These are phyloP conservation scores for Mugil cephalus DNA, from an alignment of 2,113 vertebrate genomes.

Conservation along the genomic window DNA sequence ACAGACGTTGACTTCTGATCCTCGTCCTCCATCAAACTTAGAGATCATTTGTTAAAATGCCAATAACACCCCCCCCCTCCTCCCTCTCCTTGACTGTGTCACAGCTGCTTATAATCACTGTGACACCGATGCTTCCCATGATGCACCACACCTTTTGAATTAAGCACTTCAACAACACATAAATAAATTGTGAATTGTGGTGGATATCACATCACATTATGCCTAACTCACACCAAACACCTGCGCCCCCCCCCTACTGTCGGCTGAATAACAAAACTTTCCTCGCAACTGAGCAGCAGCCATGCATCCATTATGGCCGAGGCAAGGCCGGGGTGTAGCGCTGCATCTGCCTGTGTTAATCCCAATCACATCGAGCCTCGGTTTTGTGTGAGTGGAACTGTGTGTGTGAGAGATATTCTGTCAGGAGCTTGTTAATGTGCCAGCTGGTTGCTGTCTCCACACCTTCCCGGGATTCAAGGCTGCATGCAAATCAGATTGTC, in stretches of 20 bases:
- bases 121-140: not conserved
- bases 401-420: slow-evolving; percentile 60
- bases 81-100: slow-evolving; percentile 29
- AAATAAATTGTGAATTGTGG: slow-evolving; percentile 22
- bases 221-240: slow-evolving; percentile 52
- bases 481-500: slow-evolving; percentile 75
- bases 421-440: slow-evolving; percentile 78
- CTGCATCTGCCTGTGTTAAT: slow-evolving; percentile 74
- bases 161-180: slow-evolving; percentile 7
- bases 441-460: slow-evolving; percentile 79
- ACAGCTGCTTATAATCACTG: slow-evolving; percentile 36
- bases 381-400: slow-evolving; percentile 21
- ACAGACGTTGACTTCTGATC: too few relatives aligned
- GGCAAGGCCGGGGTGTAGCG: slow-evolving; percentile 28
- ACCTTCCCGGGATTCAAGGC: slow-evolving; percentile 62
- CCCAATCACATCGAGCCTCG: slow-evolving; percentile 52
- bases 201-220: slow-evolving; percentile 59
- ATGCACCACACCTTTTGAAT: slow-evolving; percentile 31
- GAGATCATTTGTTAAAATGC: slow-evolving; percentile 33
- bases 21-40: slow-evolving; percentile 38
- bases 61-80: slow-evolving; percentile 37
- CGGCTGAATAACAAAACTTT: slow-evolving; percentile 59
- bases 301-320: slow-evolving; percentile 49
- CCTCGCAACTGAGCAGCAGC: slow-evolving; percentile 38
- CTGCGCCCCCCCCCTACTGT: slow-evolving; percentile 49